Percentiles rank a stretch among this genome's conserved stretches.
Evolutionary conservation across 2,888 invertebrate species (phyloP).

Genomic region (Chydorus sphaericus): DNA sequence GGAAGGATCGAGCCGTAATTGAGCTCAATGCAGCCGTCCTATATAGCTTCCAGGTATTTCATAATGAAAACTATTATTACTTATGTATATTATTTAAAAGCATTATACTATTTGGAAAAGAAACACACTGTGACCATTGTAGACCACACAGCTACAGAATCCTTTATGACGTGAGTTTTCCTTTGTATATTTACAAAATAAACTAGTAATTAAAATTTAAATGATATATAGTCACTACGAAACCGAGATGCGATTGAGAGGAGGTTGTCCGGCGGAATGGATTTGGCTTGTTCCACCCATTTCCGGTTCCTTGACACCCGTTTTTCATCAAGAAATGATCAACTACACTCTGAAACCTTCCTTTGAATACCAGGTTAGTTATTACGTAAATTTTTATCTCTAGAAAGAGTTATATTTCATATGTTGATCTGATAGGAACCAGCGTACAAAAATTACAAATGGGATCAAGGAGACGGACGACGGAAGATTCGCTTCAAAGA

Average conservation of each 20-base stretch:
- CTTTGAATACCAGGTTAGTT: slow-evolving; percentile 85
- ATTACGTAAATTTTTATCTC: background rate
- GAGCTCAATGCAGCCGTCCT: slow-evolving; percentile 84
- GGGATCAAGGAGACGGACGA: slow-evolving; percentile 48
- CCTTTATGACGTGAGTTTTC: slow-evolving; percentile 42
- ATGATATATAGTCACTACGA: slow-evolving; percentile 31
- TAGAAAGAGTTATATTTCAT: slow-evolving; percentile 3
- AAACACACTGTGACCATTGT: slow-evolving; percentile 79
- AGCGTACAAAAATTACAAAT: slow-evolving; percentile 83
- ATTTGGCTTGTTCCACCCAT: slow-evolving; percentile 42
- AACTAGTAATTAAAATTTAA: slow-evolving; percentile 44
- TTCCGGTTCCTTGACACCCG: slow-evolving; percentile 36
- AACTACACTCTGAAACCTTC: slow-evolving; percentile 72
- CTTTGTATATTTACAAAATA: background rate
- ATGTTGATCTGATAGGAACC: slow-evolving; percentile 43
- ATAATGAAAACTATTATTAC: background rate
- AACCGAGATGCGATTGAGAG: slow-evolving; percentile 31
- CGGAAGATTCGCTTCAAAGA: slow-evolving; percentile 87
- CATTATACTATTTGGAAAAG: slow-evolving; percentile 32
- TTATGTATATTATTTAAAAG: background rate
- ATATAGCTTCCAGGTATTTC: slow-evolving; percentile 63
- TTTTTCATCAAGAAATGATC: slow-evolving; percentile 54
- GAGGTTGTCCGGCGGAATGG: slow-evolving; percentile 39
- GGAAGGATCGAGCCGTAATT: slow-evolving; percentile 85
- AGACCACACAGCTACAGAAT: slow-evolving; percentile 88